Evolutionary conservation across 1,140 invertebrate species (phyloP), one percentile per base, ranked within the genome.

Genomic region (Hormaphis cornu): DNA sequence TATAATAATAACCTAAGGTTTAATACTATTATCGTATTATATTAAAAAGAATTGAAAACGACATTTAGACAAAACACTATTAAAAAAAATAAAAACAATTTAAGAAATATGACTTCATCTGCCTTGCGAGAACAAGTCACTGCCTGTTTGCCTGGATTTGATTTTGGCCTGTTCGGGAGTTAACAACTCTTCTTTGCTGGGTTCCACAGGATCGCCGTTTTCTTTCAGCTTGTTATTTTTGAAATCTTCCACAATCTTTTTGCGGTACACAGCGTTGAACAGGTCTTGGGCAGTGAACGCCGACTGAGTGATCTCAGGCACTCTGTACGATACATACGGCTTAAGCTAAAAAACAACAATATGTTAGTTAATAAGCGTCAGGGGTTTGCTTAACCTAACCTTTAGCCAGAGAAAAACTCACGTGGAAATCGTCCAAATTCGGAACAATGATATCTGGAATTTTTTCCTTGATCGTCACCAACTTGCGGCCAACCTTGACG

Each of bases 381-480:
- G 5, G 26, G 7, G 16, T 40, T 22, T 37, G 9, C n/a, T 22
- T 2, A 58, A 20, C 18, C 20, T 1, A 37, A 7, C 16, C 22
- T 33, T 61, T 40, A 3, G 28, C 37, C 5, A 26, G 7, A 20
- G 20, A 18, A 37, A 63, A 52, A 70, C 76, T 74, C 79, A 85
- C 84, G 73, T 86, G 78, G 75, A 83, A 92, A 71, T 81, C 85
- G 73, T 83, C 87, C 5, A 98, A 79, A 77, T 96, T 86, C 1
- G 95, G 95, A 18, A 97, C 94, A 71, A 98, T 86, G 16, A 97
- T 75, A 77, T 97, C 89, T 12, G 94, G 93, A 72, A 95, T 86
- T 86, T 89, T 92, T 84, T 97, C 94, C n/a, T 87, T 86, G 18
- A 97, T 77, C 22, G 75, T 72, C 3, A 86, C 78, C 77, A 83